phyloP scores from a whole-genome alignment of 2,797 vertebrate species.

The Lacerta agilis region DNA sequence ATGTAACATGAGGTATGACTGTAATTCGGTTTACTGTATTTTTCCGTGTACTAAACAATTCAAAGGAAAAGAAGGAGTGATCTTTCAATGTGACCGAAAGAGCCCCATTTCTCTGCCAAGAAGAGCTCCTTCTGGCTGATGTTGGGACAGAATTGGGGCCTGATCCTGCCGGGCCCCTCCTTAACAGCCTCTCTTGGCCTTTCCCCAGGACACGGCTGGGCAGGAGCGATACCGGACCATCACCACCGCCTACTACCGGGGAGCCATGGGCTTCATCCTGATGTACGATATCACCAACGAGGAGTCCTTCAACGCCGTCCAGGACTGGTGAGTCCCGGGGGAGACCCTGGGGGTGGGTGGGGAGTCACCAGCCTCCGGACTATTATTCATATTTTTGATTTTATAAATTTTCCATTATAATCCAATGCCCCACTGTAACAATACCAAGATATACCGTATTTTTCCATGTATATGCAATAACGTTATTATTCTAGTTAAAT shows the following conservation, averaged over 20 bases:
- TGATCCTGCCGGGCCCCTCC: background rate
- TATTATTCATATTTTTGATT: background rate
- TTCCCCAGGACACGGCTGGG: conserved; percentile 90
- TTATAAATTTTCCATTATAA: background rate
- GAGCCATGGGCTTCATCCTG: conserved; percentile 97
- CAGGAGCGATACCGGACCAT: conserved; percentile 97
- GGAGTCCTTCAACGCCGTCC: conserved; percentile 95
- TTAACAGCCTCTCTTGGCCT: background rate
- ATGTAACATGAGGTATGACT: too few relatives aligned
- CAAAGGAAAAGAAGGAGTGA: too few relatives aligned
- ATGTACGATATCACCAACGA: conserved; percentile 99
- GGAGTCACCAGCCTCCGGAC: background rate
- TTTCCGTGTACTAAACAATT: too few relatives aligned
- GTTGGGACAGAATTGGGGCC: background rate
- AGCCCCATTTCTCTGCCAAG: too few relatives aligned
- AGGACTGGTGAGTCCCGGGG: conserved; percentile 89
- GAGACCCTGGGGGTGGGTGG: too few relatives aligned
- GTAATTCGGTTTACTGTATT: too few relatives aligned
- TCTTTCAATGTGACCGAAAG: too few relatives aligned
- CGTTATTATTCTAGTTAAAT: too few relatives aligned
- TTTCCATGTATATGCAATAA: too few relatives aligned
- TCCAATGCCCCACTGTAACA: too few relatives aligned
- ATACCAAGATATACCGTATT: too few relatives aligned
- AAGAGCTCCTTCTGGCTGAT: too few relatives aligned
- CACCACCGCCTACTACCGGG: conserved; percentile 97